These are phyloP conservation scores for Neosilurus mollespiculum DNA, from an alignment of 2,797 vertebrate species.

Conservation along the genomic window DNA sequence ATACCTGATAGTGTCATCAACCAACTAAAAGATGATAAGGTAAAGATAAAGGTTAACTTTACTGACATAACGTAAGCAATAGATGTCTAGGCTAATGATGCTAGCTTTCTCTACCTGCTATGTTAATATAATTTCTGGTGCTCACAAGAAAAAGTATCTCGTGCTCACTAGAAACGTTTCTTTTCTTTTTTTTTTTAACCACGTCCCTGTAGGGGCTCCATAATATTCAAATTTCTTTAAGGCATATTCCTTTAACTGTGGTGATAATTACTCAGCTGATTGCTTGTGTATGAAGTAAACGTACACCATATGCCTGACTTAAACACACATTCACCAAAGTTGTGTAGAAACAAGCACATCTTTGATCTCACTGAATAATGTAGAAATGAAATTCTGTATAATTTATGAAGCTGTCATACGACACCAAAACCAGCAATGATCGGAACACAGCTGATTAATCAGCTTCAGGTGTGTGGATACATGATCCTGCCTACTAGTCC, in stretches of 20 bases:
- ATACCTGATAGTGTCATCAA: too few species aligned
- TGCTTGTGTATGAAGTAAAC: background rate
- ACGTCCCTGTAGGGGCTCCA: too few species aligned
- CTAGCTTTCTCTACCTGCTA: too few species aligned
- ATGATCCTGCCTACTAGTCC: background rate
- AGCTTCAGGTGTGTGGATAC: background rate
- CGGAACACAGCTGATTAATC: background rate
- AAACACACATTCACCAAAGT: background rate
- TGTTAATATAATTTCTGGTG: too few species aligned
- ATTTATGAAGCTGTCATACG: background rate
- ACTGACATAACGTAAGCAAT: too few species aligned
- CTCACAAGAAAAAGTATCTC: too few species aligned
- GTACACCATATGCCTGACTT: background rate
- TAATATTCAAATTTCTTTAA: background rate
- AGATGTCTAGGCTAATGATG: too few species aligned
- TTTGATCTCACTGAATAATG: background rate
- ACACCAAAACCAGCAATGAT: background rate
- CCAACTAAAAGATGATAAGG: too few species aligned
- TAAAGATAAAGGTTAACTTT: too few species aligned
- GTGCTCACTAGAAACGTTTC: too few species aligned
- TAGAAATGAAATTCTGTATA: background rate
- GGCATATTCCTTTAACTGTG: slow-evolving; percentile 8
- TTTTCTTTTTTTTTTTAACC: too few species aligned
- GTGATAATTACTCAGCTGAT: slow-evolving; percentile 3
- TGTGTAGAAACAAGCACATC: background rate